Conservation (phyloP, 2,113 vertebrate genomes). For the Oophaga pumilio region DNA sequence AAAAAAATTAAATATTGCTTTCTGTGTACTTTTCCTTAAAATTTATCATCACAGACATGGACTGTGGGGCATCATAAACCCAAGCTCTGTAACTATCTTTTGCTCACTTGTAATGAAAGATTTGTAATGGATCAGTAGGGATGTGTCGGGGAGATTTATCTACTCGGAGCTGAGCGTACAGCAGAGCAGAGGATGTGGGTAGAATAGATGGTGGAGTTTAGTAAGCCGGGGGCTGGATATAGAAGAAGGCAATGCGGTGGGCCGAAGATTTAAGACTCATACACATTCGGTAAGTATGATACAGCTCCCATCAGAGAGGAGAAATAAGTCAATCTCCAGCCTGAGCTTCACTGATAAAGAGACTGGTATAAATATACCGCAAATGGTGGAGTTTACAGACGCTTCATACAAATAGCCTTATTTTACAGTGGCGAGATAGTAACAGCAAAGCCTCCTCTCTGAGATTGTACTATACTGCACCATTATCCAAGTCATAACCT, state of each 20-base stretch:
- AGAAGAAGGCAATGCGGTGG: neutral
- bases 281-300: neutral
- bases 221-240: neutral
- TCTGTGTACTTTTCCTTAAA: neutral
- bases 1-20: neutral
- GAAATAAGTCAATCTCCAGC: neutral
- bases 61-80: neutral
- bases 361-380: constrained; percentile 27
- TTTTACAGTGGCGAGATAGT: constrained; percentile 20
- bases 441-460: neutral
- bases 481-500: neutral
- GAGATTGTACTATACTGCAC: neutral
- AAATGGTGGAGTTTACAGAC: neutral
- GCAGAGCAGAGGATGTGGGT: neutral
- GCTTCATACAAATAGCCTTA: constrained; percentile 10
- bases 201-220: neutral
- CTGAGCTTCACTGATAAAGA: constrained; percentile 11
- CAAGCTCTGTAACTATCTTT: constrained; percentile 1
- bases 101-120: neutral
- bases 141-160: constrained; percentile 22
- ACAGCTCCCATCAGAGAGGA: neutral
- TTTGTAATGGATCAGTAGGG: constrained; percentile 29
- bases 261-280: neutral
- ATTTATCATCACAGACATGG: neutral
- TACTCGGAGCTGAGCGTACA: constrained; percentile 1